Conservation (phyloP, 2,113 vertebrate species). For the Circaetus cinerascens region DNA sequence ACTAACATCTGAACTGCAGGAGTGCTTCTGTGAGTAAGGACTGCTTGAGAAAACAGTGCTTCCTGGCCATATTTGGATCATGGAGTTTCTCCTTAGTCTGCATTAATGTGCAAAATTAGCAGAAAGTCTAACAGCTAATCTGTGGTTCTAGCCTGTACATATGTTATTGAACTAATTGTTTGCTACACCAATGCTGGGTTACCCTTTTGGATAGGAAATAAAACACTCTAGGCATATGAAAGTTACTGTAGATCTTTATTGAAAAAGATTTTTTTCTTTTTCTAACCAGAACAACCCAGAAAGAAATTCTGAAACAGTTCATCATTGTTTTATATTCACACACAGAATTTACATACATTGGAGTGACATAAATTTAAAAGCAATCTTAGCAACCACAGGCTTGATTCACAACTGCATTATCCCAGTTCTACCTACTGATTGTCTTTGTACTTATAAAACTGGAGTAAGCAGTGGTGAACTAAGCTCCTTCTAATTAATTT, state of each 20-base stretch:
- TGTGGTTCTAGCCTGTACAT: not conserved
- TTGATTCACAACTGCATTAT: conserved; percentile 9
- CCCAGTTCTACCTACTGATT: not conserved
- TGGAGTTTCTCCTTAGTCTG: not conserved
- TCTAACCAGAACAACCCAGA: conserved; percentile 62
- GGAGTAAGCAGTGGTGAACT: conserved; percentile 30
- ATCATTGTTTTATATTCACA: not conserved
- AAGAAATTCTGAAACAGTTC: conserved; percentile 49
- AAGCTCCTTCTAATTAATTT: conserved; percentile 40
- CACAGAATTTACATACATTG: conserved; percentile 39
- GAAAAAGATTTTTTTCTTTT: conserved; percentile 36
- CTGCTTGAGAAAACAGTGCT: not conserved
- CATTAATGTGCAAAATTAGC: not conserved
- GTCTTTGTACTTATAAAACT: not conserved
- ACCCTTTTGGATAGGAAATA: conserved; percentile 42
- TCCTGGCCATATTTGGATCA: not conserved
- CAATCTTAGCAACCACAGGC: conserved; percentile 27
- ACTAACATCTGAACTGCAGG: not conserved
- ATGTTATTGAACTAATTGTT: not conserved
- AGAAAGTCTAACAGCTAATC: not conserved
- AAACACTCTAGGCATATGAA: conserved; percentile 57
- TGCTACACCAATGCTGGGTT: not conserved
- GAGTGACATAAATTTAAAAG: conserved; percentile 21
- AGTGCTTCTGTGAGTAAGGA: not conserved
- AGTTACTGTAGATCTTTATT: conserved; percentile 70